These are phyloP conservation scores for Pungitius pungitius DNA, from an alignment of 2,113 vertebrate species.

Conservation along the genomic window DNA sequence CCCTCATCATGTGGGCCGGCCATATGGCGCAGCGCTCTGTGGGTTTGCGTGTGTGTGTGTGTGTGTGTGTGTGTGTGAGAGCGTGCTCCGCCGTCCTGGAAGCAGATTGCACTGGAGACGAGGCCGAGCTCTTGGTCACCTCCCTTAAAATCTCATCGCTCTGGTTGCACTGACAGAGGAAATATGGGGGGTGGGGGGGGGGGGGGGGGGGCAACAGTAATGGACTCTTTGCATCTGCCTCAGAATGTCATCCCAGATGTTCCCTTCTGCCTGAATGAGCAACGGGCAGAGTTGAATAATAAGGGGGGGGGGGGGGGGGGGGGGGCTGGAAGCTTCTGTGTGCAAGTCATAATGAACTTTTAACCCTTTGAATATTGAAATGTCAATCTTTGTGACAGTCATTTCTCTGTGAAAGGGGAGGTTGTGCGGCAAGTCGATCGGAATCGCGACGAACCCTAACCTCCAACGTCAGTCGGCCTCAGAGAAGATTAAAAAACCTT, in stretches of 20 bases:
- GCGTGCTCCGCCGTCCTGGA: slow-evolving; percentile 36
- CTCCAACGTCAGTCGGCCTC: not conserved
- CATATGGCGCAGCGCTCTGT: slow-evolving; percentile 50
- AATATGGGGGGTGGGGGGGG: slow-evolving; percentile 53
- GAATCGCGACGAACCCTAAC: slow-evolving; percentile 7
- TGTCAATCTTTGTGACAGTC: slow-evolving; percentile 41
- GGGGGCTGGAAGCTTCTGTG: slow-evolving; percentile 11
- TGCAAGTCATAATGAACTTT: slow-evolving; percentile 3
- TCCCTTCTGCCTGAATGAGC: slow-evolving; percentile 54
- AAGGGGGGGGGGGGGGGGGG: not conserved
- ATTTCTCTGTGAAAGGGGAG: not conserved
- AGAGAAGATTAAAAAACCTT: slow-evolving; percentile 32
- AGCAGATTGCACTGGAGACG: slow-evolving; percentile 69
- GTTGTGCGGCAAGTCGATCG: not conserved
- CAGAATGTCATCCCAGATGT: slow-evolving; percentile 68
- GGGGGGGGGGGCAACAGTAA: slow-evolving; percentile 46
- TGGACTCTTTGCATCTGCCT: slow-evolving; percentile 74
- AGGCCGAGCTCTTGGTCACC: slow-evolving; percentile 64
- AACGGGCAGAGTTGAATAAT: slow-evolving; percentile 9
- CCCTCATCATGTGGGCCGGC: slow-evolving; percentile 68
- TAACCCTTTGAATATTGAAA: slow-evolving; percentile 43
- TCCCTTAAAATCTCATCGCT: slow-evolving; percentile 51
- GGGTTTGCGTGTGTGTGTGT: slow-evolving; percentile 15
- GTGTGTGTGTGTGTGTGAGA: not conserved
- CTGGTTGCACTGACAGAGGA: slow-evolving; percentile 61